These are phyloP conservation scores for Corvus cornix DNA, from an alignment of 2,113 vertebrate species.

Conservation along the genomic window DNA sequence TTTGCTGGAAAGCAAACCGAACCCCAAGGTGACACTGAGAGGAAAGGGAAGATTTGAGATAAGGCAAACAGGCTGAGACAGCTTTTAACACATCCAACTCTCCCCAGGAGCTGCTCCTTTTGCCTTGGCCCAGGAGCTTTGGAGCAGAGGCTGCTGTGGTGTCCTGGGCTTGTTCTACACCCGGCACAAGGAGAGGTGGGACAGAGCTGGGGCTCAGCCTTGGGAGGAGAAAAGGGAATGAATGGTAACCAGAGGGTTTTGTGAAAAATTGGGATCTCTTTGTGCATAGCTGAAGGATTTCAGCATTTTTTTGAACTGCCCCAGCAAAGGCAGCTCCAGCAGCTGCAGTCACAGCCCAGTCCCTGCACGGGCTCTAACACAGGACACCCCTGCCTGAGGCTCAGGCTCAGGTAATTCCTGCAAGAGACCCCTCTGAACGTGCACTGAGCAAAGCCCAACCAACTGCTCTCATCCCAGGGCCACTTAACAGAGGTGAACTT, in stretches of 20 bases:
- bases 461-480: not conserved
- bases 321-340: not conserved
- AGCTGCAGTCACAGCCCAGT: not conserved
- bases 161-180: not conserved
- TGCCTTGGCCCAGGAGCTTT: not conserved
- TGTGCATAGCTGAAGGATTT: not conserved
- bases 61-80: not conserved
- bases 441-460: not conserved
- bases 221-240: not conserved
- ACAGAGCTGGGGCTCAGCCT: not conserved
- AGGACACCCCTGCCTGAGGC: not conserved
- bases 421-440: not conserved
- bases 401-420: not conserved
- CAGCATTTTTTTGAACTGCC: not conserved
- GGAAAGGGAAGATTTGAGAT: not conserved
- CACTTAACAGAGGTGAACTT: not conserved
- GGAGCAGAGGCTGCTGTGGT: not conserved
- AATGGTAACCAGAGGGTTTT: not conserved
- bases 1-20: not conserved
- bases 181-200: not conserved
- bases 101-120: not conserved
- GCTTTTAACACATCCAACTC: not conserved
- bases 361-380: accelerated
- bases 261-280: not conserved
- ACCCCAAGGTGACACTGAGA: not conserved